These are phyloP conservation scores for Diarsia dahlii DNA, from an alignment of 2,888 invertebrate genomes.

Conservation along the genomic window DNA sequence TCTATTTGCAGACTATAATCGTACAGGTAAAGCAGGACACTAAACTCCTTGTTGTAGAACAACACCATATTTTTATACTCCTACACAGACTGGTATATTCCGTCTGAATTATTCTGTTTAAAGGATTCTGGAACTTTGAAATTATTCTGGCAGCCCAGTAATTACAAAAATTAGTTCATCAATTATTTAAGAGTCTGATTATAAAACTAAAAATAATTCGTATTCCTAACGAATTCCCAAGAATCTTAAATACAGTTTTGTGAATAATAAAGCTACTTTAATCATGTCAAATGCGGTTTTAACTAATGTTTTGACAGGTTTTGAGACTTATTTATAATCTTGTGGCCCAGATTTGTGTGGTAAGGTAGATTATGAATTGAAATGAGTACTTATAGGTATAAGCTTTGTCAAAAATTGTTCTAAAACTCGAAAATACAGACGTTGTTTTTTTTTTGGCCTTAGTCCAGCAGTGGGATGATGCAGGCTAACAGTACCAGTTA, in stretches of 20 bases:
- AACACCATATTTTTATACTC: no score
- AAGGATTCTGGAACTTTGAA: neutral
- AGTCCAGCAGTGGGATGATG: no score
- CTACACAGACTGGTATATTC: no score
- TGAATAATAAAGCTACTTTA: conserved; percentile 18
- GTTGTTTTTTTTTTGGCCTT: neutral
- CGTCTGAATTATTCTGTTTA: neutral
- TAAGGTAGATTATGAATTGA: neutral
- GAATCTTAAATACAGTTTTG: conserved; percentile 18
- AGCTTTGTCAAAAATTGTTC: neutral
- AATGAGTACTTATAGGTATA: neutral
- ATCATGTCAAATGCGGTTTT: conserved; percentile 17
- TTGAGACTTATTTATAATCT: conserved; percentile 27
- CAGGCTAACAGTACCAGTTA: no score
- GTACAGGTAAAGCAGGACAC: neutral
- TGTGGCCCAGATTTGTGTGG: neutral
- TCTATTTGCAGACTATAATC: no score
- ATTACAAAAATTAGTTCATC: neutral
- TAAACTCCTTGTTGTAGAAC: neutral
- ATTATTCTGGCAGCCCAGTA: neutral
- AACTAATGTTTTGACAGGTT: conserved; percentile 22
- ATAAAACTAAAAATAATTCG: conserved; percentile 2
- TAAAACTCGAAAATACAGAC: no score
- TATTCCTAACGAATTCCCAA: conserved; percentile 13
- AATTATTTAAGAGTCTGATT: conserved; percentile 14